Base-by-base conservation (phyloP, 2,888 invertebrate species). In the Caenorhabditis sp. region DNA sequence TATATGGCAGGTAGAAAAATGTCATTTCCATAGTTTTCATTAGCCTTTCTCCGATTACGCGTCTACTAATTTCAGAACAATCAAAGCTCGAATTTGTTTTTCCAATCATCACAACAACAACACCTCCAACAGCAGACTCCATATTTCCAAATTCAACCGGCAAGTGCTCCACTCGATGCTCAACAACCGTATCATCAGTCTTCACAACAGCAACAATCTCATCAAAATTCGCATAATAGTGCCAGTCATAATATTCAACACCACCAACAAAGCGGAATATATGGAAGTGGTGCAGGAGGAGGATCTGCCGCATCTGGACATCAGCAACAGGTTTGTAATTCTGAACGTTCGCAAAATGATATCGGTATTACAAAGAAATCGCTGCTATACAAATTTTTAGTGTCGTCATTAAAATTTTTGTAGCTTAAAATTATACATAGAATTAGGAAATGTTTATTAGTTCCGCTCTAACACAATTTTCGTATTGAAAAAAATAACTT, bases 21-120 rank as follows among this genome's bases (percentile, higher is more conserved):
- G n/a, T n/a, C 10, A 31, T 31, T 31, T 31, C 10, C 31, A 31
- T 7, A 31, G 4, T 7, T 31, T 31, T 31, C 10, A 4, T 31
- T 10, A 4, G 31, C 10, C 10, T 31, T 31, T 31, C 31, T 31
- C 31, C 31, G 31, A 31, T 7, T 31, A 31, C 10, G 4, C 31
- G 31, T 7, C n/a, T n/a, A 43, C 3, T 17, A 43, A 3, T 43
- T 43, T 43, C 43, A 43, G 43, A 43, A 43, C 43, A 43, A 43
- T 17, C 43, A 43, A 43, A 56, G 26, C 26, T 26, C 56, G 26
- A 21, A 56, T 17, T 4, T 56, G 56, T 56, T 23, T 17, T 56
- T 26, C 14, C 57, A 58, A 21, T n/a, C 10, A 62, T 12, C 70
- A 61, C 53, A 53, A 57, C 53, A 66, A 63, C 58, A 53, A n/a